Percentiles rank a stretch among this genome's conserved stretches.
These are phyloP conservation scores for Ochropleura plecta DNA, from an alignment of 2,888 invertebrate genomes.

Conservation along the genomic window DNA sequence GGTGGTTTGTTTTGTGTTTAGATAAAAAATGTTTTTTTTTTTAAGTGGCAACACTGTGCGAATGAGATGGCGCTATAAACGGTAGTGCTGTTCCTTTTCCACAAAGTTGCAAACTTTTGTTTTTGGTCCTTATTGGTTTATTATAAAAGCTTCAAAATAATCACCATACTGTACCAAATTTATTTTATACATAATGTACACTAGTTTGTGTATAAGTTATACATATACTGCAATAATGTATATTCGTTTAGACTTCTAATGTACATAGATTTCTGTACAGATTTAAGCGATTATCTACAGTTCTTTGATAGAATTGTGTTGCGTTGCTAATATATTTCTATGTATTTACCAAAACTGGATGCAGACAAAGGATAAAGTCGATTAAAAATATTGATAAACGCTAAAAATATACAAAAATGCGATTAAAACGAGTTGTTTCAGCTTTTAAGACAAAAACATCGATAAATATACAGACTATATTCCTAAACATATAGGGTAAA, in stretches of 20 bases:
- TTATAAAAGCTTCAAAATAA: constrained; percentile 40
- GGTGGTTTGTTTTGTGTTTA: constrained; percentile 56
- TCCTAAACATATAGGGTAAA: constrained; percentile 38
- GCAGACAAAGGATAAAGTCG: constrained; percentile 19
- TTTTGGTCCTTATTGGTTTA: constrained; percentile 35
- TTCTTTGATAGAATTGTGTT: constrained; percentile 65
- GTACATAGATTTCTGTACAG: constrained; percentile 61
- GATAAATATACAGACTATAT: background rate
- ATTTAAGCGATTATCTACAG: constrained; percentile 32
- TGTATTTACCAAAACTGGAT: constrained; percentile 53
- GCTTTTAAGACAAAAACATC: constrained; percentile 11
- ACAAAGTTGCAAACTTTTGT: background rate
- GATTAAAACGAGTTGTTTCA: constrained; percentile 4
- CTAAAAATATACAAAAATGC: constrained; percentile 14
- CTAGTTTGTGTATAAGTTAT: constrained; percentile 83
- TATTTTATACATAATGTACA: constrained; percentile 82
- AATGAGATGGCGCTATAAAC: constrained; percentile 37
- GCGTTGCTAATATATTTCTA: constrained; percentile 56
- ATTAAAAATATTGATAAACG: constrained; percentile 20
- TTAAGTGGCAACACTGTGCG: constrained; percentile 16
- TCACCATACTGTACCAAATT: constrained; percentile 58
- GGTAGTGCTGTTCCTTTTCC: constrained; percentile 41
- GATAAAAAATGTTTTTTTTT: constrained; percentile 31
- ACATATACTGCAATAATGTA: constrained; percentile 63
- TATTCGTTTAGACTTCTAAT: constrained; percentile 57